These are phyloP conservation scores for Tachina lurida DNA, from an alignment of 2,888 invertebrate genomes.

Conservation along the genomic window DNA sequence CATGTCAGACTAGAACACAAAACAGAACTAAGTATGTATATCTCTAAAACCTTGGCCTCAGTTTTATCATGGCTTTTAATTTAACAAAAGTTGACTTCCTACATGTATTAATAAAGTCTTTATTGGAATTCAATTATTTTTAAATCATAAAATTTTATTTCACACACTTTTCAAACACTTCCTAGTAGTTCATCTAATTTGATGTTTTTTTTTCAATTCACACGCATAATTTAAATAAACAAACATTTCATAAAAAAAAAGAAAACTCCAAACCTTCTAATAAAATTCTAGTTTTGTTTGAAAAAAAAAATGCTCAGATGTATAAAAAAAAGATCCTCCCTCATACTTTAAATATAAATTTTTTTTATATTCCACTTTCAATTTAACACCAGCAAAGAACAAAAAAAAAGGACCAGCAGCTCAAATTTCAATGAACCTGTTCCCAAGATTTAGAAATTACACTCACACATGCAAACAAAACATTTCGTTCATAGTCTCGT, in stretches of 20 bases:
- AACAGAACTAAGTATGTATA: too few relatives aligned
- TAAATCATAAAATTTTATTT: constrained; percentile 3
- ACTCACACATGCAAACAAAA: neutral
- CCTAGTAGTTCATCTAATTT: constrained; percentile 14
- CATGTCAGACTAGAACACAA: too few relatives aligned
- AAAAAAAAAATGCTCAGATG: neutral
- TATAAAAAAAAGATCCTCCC: constrained; percentile 22
- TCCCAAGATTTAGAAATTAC: constrained; percentile 4
- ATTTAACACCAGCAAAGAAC: constrained; percentile 5
- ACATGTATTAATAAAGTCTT: too few relatives aligned
- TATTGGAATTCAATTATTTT: too few relatives aligned
- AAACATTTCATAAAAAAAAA: constrained; percentile 25
- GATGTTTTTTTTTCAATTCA: constrained; percentile 43
- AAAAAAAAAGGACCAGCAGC: constrained; percentile 48
- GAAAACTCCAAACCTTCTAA: constrained; percentile 4
- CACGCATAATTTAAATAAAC: constrained; percentile 45
- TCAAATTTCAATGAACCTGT: constrained; percentile 69
- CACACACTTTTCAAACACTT: constrained; percentile 49
- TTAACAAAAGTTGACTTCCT: too few relatives aligned
- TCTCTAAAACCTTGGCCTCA: too few relatives aligned
- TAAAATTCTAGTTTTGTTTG: constrained; percentile 6
- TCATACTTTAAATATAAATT: constrained; percentile 15
- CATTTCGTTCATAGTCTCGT: constrained; percentile 39
- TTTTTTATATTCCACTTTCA: neutral
- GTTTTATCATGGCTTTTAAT: too few relatives aligned